Conservation (phyloP, 2,797 vertebrate genomes). For the Anas flavirostris region DNA sequence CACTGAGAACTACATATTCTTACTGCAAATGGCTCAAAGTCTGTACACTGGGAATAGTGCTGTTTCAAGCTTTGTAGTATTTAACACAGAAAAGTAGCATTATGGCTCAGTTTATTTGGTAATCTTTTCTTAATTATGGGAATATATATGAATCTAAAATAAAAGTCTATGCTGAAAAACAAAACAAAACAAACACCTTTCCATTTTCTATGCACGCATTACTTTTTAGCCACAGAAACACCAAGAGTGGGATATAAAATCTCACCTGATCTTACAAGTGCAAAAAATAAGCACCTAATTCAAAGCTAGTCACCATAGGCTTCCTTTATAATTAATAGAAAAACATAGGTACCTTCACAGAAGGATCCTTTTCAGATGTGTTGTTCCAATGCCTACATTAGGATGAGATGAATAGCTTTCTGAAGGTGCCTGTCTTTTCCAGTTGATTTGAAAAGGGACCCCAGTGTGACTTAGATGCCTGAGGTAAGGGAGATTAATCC, state of each 20-base stretch:
- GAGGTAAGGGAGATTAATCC: conserved; percentile 47
- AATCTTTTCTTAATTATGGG: conserved; percentile 21
- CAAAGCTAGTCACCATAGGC: not conserved
- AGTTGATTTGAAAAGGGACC: conserved; percentile 30
- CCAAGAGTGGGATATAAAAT: not conserved
- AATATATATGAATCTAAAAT: not conserved
- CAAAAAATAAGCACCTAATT: not conserved
- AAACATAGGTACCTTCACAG: conserved; percentile 3
- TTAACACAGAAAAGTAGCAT: conserved; percentile 26
- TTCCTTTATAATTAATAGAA: conserved; percentile 55
- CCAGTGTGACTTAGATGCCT: conserved; percentile 45
- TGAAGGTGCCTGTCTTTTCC: conserved; percentile 12
- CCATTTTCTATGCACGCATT: not conserved
- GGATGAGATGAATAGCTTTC: conserved; percentile 3
- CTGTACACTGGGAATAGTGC: not conserved
- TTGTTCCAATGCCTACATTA: conserved; percentile 30
- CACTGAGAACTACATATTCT: not conserved
- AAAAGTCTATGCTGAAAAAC: not conserved
- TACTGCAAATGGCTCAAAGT: not conserved
- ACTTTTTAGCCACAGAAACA: not conserved
- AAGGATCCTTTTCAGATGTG: conserved; percentile 30
- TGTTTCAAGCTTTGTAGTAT: not conserved
- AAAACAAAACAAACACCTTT: not conserved
- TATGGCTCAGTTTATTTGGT: not conserved
- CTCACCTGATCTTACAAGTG: not conserved